Evolutionary conservation across 2,888 invertebrate genomes (phyloP).

Genomic region (Synergus japonicus): DNA sequence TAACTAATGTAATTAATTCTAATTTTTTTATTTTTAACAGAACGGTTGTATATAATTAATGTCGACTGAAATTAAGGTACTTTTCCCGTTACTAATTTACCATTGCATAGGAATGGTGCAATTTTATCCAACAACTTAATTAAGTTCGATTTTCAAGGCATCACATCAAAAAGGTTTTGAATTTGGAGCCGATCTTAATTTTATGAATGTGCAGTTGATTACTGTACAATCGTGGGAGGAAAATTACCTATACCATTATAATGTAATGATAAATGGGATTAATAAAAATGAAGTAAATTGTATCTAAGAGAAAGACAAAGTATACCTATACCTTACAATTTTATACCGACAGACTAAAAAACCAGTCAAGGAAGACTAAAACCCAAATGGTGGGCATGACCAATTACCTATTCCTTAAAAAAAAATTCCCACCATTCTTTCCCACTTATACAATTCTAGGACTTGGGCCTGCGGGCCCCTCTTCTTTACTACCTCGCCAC

Average conservation of each 20-base stretch:
- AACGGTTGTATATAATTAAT: too few species aligned
- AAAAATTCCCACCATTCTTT: neutral
- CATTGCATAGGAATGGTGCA: too few species aligned
- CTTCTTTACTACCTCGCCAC: slow-evolving; percentile 1
- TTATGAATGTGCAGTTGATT: neutral
- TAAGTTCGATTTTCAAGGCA: neutral
- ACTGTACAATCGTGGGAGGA: too few species aligned
- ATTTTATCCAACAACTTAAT: too few species aligned
- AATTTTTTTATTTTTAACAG: too few species aligned
- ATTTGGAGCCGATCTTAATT: neutral
- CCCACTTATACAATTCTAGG: slow-evolving; percentile 10
- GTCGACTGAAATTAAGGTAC: too few species aligned
- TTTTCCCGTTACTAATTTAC: too few species aligned
- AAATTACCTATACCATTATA: neutral
- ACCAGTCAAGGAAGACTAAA: slow-evolving; percentile 61
- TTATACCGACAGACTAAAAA: neutral
- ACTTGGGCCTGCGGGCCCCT: slow-evolving; percentile 26
- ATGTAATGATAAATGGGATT: neutral
- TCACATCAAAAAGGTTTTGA: neutral
- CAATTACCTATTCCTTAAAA: slow-evolving; percentile 42
- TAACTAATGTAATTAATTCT: too few species aligned
- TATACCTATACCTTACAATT: neutral
- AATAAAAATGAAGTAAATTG: neutral
- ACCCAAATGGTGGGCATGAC: slow-evolving; percentile 59
- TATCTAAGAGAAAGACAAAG: neutral